Percentiles rank a stretch among this genome's conserved stretches.
These are phyloP conservation scores for Bombus fervidus DNA, from an alignment of 1,140 invertebrate genomes.

Conservation along the genomic window DNA sequence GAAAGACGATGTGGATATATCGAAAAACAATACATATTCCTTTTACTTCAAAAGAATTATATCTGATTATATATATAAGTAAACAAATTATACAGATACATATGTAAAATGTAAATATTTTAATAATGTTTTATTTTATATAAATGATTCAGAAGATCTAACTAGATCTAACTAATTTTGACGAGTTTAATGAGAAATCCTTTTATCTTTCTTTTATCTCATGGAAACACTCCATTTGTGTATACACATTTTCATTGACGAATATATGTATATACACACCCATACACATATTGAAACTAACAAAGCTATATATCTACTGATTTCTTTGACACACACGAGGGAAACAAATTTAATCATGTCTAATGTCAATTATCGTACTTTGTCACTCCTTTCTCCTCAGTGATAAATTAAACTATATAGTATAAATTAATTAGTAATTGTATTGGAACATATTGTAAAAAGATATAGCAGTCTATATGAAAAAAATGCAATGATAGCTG, in stretches of 20 bases:
- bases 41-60: background rate
- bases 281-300: background rate
- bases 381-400: conserved; percentile 31
- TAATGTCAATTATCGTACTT: conserved; percentile 32
- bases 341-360: conserved; percentile 44
- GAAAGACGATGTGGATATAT: background rate
- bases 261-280: background rate
- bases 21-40: background rate
- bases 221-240: background rate
- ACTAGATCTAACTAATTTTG: background rate
- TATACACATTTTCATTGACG: background rate
- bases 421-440: background rate
- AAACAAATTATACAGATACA: background rate
- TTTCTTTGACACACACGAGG: conserved; percentile 18
- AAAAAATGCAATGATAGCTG: conserved; percentile 10
- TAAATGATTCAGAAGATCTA: background rate
- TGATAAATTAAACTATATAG: conserved; percentile 15
- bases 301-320: background rate
- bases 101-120: background rate
- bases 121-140: background rate
- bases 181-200: background rate
- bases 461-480: background rate
- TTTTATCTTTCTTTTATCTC: background rate
- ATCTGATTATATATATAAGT: background rate
- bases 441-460: background rate